A percentile compares a stretch with the other conserved stretches of the same genome.
Evolutionary conservation across 2,113 vertebrate species (phyloP).

Genomic region (Pachypanchax playfairii): DNA sequence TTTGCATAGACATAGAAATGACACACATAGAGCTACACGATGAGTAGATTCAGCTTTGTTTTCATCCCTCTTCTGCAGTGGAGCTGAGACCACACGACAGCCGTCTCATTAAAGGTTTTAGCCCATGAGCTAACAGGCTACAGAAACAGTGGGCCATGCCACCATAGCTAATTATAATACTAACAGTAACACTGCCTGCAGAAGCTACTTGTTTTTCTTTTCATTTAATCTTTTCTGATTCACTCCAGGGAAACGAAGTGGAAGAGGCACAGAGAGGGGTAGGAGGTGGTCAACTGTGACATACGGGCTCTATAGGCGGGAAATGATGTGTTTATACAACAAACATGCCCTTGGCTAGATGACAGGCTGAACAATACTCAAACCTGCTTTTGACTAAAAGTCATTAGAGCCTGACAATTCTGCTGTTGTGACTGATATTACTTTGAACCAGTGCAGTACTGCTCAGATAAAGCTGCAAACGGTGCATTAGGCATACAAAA

Average conservation of each 20-base stretch:
- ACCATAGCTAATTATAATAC: constrained; percentile 79
- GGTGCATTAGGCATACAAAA: background rate
- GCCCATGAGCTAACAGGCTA: constrained; percentile 73
- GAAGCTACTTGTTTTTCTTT: constrained; percentile 78
- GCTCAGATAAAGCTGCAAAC: constrained; percentile 8
- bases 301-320: constrained; percentile 54
- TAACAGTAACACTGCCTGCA: constrained; percentile 77
- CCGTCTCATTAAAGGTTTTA: constrained; percentile 77
- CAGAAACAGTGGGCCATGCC: constrained; percentile 67
- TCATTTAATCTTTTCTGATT: constrained; percentile 80
- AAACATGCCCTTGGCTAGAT: constrained; percentile 47
- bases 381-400: constrained; percentile 53
- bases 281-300: constrained; percentile 8
- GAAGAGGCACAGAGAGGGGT: constrained; percentile 35
- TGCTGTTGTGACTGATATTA: constrained; percentile 33
- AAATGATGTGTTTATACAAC: constrained; percentile 70
- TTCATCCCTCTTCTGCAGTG: constrained; percentile 60
- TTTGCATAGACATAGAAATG: constrained; percentile 19
- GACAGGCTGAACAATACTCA: constrained; percentile 46
- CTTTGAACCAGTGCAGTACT: constrained; percentile 2
- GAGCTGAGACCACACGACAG: constrained; percentile 74
- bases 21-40: constrained; percentile 26
- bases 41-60: constrained; percentile 64
- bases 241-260: constrained; percentile 54
- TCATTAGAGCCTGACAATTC: constrained; percentile 20